Percentiles rank a stretch among this genome's conserved stretches.
These are phyloP conservation scores for Paracyclopina nana DNA, from an alignment of 1,140 invertebrate species.

Conservation along the genomic window DNA sequence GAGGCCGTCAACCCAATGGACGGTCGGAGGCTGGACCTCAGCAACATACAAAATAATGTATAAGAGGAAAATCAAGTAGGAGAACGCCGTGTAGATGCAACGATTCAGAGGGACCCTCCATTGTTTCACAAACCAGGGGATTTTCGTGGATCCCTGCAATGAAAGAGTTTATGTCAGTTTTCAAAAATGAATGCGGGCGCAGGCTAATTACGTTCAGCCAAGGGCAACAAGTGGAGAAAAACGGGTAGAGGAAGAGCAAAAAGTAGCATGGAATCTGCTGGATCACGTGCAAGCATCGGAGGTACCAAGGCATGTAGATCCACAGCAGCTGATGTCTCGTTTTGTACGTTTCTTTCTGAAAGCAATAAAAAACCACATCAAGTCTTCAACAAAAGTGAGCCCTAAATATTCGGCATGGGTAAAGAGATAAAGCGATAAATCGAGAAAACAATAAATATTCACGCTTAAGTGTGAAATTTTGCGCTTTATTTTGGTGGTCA, in stretches of 20 bases:
- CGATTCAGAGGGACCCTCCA: slow-evolving; percentile 11
- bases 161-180: background rate
- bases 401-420: too few species aligned
- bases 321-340: background rate
- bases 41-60: slow-evolving; percentile 9
- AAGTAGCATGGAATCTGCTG: slow-evolving; percentile 13
- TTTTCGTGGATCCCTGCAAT: background rate
- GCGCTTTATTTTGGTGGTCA: too few species aligned
- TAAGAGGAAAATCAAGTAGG: slow-evolving; percentile 7
- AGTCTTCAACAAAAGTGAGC: too few species aligned
- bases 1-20: slow-evolving; percentile 1
- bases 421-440: too few species aligned
- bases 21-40: background rate
- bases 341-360: too few species aligned
- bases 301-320: slow-evolving; percentile 10
- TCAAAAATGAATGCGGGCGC: background rate
- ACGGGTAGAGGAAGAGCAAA: slow-evolving; percentile 6
- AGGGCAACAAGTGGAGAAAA: slow-evolving; percentile 6
- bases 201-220: background rate
- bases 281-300: slow-evolving; percentile 5
- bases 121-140: slow-evolving; percentile 5
- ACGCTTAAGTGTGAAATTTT: too few species aligned
- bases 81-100: slow-evolving; percentile 13
- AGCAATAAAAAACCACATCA: too few species aligned
- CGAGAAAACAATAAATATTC: too few species aligned